phyloP scores from a whole-genome alignment of 2,888 invertebrate species.

The Platynereis dumerilii region DNA sequence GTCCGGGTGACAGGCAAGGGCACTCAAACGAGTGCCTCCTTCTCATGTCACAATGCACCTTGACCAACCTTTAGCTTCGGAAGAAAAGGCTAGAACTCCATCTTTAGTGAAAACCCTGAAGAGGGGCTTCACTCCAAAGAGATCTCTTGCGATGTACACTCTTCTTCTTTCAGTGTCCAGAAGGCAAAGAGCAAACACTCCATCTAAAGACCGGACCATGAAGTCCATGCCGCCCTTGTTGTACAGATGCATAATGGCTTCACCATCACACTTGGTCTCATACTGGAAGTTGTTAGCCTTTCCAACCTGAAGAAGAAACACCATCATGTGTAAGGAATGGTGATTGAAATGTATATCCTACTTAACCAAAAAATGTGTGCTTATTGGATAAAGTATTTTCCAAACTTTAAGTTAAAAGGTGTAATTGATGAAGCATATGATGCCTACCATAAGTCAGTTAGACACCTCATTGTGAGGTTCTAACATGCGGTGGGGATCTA shows the following conservation, averaged over 20 bases:
- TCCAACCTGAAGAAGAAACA: slow-evolving; percentile 31
- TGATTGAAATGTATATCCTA: no score
- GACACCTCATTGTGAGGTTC: no score
- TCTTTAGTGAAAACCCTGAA: slow-evolving; percentile 67
- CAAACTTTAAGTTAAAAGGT: no score
- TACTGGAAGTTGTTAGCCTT: slow-evolving; percentile 52
- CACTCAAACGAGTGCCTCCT: no score
- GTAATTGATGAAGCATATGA: no score
- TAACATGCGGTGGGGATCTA: no score
- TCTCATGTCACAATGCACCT: no score
- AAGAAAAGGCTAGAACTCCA: slow-evolving; percentile 61
- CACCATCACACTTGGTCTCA: slow-evolving; percentile 65
- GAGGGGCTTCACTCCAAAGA: slow-evolving; percentile 80
- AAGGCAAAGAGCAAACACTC: slow-evolving; percentile 82
- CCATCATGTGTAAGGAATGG: no score
- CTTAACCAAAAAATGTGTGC: no score
- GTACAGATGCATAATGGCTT: slow-evolving; percentile 72
- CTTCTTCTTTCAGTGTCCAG: slow-evolving; percentile 74
- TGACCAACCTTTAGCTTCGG: slow-evolving; percentile 61
- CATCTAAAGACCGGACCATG: slow-evolving; percentile 77
- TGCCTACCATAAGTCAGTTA: no score
- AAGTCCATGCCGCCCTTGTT: slow-evolving; percentile 72
- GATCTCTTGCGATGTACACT: slow-evolving; percentile 77
- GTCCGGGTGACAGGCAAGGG: no score
- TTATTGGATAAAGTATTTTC: no score